These are phyloP conservation scores for Geotrypetes seraphini DNA, from an alignment of 2,797 vertebrate species.

Conservation along the genomic window DNA sequence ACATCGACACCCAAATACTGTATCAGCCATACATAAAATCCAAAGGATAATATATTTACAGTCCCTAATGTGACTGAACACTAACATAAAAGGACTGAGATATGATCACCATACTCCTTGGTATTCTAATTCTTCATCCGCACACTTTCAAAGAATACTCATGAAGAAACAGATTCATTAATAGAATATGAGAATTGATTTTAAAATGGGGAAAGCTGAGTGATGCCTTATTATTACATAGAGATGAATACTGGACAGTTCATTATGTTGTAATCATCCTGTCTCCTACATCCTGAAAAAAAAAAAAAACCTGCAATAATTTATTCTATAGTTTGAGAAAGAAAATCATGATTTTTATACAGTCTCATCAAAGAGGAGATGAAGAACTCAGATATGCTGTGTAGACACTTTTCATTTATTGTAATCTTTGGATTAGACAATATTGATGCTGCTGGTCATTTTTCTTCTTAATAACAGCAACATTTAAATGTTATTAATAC, in stretches of 20 bases:
- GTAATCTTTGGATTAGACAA: slow-evolving; percentile 39
- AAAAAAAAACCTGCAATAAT: slow-evolving; percentile 57
- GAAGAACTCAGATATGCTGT: slow-evolving; percentile 32
- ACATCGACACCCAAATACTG: too few species aligned
- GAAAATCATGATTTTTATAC: slow-evolving; percentile 12
- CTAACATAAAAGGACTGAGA: slow-evolving; percentile 54
- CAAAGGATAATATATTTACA: too few species aligned
- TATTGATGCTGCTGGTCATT: slow-evolving; percentile 51
- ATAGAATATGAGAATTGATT: slow-evolving; percentile 68
- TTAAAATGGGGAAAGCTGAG: slow-evolving; percentile 64
- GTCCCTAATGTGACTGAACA: slow-evolving; percentile 61
- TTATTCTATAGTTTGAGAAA: slow-evolving; percentile 52
- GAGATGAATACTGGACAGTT: slow-evolving; percentile 69
- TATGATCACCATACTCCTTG: slow-evolving; percentile 64
- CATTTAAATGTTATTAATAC: slow-evolving; percentile 71
- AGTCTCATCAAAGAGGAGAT: slow-evolving; percentile 30
- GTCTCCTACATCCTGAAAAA: slow-evolving; percentile 60
- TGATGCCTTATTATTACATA: slow-evolving; percentile 71
- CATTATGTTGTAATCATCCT: slow-evolving; percentile 72
- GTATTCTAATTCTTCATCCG: slow-evolving; percentile 59
- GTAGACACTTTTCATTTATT: slow-evolving; percentile 44
- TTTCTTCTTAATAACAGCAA: slow-evolving; percentile 70
- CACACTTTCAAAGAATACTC: slow-evolving; percentile 58
- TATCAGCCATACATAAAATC: too few species aligned
- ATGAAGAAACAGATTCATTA: slow-evolving; percentile 66